Base-by-base conservation (phyloP, 1,140 invertebrate genomes). In the Adelges cooleyi region DNA sequence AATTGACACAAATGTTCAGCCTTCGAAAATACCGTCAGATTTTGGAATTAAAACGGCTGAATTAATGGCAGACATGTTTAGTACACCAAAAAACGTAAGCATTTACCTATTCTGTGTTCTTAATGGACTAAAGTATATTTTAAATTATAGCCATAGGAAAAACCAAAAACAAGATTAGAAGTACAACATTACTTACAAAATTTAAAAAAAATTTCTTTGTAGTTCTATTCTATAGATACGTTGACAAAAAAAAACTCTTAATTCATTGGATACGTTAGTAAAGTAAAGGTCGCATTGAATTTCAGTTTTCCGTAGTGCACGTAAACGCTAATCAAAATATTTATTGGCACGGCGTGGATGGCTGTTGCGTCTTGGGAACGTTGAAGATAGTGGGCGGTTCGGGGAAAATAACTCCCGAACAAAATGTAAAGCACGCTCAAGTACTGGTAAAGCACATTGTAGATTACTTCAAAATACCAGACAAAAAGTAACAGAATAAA, bases 231-330 rank as follows among this genome's bases (percentile, higher is more conserved):
- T n/a, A n/a, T n/a, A n/a, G n/a, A n/a, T n/a, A n/a, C n/a, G n/a
- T n/a, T n/a, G n/a, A n/a, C n/a, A n/a, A n/a, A n/a, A n/a, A n/a
- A n/a, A n/a, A n/a, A n/a, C n/a, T n/a, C n/a, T n/a, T n/a, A n/a
- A n/a, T n/a, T n/a, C n/a, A n/a, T n/a, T n/a, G n/a, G n/a, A n/a
- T n/a, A n/a, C n/a, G n/a, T n/a, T n/a, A n/a, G n/a, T n/a, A n/a
- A n/a, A n/a, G n/a, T n/a, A n/a, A n/a, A n/a, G n/a, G n/a, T n/a
- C n/a, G n/a, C n/a, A n/a, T n/a, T n/a, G 13, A 38, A 20, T 54
- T 44, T 42, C 27, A 59, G 53, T 59, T 44, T 59, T 59, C 36
- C 29, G 53, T 59, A 20, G 53, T 59, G 6, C 53, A 59, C 1
- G 33, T 59, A 17, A 59, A 59, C 15, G 13, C 22, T 4, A 23